Evolutionary conservation across 2,113 vertebrate species (phyloP), one percentile per base, ranked within the genome.

Genomic region (Equus quagga): DNA sequence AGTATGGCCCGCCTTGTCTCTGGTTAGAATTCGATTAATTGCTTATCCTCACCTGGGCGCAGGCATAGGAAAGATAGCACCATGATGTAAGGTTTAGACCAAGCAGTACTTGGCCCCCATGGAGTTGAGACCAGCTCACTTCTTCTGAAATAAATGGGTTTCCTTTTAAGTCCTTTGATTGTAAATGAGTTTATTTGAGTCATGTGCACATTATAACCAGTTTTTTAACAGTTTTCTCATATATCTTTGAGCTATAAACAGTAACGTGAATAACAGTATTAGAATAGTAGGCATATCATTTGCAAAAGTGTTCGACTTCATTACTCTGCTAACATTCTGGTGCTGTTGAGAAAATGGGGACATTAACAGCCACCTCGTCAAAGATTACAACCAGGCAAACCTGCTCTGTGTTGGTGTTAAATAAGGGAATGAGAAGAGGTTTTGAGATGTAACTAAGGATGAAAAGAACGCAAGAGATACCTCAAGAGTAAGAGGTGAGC

Each of bases 21-120:
- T 65, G 18, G n/a, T 82, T 82, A 64, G 78, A 81, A 65, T 98
- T 97, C 96, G 4, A 99, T 99, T 97, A 99, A 28, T 12, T 46
- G 36, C 69, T 94, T n/a, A 12, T 83, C 58, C 36, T 83, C 5
- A 90, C 1, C 23, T 21, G n/a, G 78, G 46, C 11, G 13, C 19
- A 26, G 44, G 14, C 46, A 21, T 31, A 69, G 70, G 86, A 83
- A 49, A 8, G 31, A 51, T 14, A 36, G 6, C 46, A 24, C 13
- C 44, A 2, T 13, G 41, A 17, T 49, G 49, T 54, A 14, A 54
- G 5, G 6, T 69, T 23, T 90, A 76, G 41, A 49, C 36, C 13
- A 14, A 36, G 8, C 24, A 46, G 31, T 31, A 73, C n/a, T 65
- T 10, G 6, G 23, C 17, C 21, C 58, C 23, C n/a, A 31, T 36